Evolutionary conservation across 2,797 vertebrate genomes (phyloP).

Genomic region (Stomatorhinus walkeri): DNA sequence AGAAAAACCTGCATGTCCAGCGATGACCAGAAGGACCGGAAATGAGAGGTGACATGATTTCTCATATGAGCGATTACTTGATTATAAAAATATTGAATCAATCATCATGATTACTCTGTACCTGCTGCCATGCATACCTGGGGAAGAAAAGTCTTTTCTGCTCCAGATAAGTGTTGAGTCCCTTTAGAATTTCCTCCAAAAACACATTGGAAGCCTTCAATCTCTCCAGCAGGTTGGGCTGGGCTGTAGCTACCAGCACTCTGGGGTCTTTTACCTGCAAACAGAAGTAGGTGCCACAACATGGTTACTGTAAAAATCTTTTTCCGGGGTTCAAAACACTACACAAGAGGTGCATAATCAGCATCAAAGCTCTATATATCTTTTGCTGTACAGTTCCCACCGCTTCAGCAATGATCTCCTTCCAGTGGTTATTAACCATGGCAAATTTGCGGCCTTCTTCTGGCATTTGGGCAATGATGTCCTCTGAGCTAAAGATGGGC

Average conservation of each 20-base stretch:
- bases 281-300: slow-evolving; percentile 19
- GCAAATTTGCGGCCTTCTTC: slow-evolving; percentile 82
- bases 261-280: slow-evolving; percentile 71
- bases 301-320: neutral
- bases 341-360: neutral
- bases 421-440: slow-evolving; percentile 77
- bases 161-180: slow-evolving; percentile 82
- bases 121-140: slow-evolving; percentile 57
- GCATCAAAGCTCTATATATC: neutral
- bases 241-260: slow-evolving; percentile 75
- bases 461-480: slow-evolving; percentile 89
- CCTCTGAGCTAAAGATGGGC: slow-evolving; percentile 89
- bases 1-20: slow-evolving; percentile 75
- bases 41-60: neutral
- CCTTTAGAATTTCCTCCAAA: slow-evolving; percentile 83
- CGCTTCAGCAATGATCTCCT: slow-evolving; percentile 68
- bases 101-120: neutral
- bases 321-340: neutral
- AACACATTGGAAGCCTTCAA: slow-evolving; percentile 74
- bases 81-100: neutral
- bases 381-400: slow-evolving; percentile 52
- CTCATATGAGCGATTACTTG: too few species aligned
- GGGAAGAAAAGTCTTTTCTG: slow-evolving; percentile 88
- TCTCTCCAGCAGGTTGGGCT: slow-evolving; percentile 72
- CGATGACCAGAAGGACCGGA: neutral